Conservation (phyloP, 2,797 vertebrate genomes). For the Oreochromis mossambicus region DNA sequence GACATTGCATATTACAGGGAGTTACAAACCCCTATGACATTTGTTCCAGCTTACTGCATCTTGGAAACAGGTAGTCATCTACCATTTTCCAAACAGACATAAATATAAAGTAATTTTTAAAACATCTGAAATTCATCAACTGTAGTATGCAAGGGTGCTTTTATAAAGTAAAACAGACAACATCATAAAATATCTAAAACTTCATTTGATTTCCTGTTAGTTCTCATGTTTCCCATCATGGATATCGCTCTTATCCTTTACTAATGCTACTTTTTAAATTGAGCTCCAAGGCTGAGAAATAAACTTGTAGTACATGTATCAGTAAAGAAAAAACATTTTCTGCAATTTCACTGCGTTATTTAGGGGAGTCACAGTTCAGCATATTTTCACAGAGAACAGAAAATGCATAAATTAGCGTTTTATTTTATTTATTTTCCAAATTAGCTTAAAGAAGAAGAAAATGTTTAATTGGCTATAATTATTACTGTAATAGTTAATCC, state of each 20-base stretch:
- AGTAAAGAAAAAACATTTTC: background rate
- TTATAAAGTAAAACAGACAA: background rate
- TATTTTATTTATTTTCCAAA: background rate
- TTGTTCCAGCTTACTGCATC: constrained; percentile 14
- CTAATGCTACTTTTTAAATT: background rate
- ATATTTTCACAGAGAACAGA: background rate
- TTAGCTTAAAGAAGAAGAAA: background rate
- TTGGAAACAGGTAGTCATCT: background rate
- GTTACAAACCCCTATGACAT: constrained; percentile 9
- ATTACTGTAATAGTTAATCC: background rate
- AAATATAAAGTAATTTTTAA: background rate
- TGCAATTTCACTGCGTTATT: background rate
- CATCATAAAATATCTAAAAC: background rate
- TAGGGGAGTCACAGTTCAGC: background rate
- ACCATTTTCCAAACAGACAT: background rate
- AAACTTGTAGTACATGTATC: background rate
- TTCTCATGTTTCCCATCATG: background rate
- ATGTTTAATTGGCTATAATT: background rate
- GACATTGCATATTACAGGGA: constrained; percentile 18
- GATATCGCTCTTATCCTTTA: background rate
- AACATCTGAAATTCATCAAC: background rate
- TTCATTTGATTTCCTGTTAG: background rate
- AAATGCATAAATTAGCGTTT: too few relatives aligned
- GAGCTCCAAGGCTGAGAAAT: background rate
- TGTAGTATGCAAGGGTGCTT: background rate